A percentile compares a stretch with the other conserved stretches of the same genome.
Conservation (phyloP, 2,113 vertebrate species). For the Oxygymnocypris stewartii region DNA sequence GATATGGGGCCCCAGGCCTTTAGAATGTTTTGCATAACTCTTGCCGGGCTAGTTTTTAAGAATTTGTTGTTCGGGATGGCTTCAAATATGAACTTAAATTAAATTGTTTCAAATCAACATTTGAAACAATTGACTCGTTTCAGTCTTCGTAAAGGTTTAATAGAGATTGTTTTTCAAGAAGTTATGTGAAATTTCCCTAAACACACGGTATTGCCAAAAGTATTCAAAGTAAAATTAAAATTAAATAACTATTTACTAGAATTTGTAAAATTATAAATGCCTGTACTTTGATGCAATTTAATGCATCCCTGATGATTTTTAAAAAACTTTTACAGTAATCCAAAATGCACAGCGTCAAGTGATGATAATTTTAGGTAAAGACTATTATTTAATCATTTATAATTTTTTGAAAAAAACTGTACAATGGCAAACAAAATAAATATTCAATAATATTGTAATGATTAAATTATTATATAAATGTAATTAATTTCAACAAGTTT, state of each 20-base stretch:
- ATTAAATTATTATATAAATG: background rate
- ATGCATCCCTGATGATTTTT: background rate
- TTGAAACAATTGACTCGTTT: background rate
- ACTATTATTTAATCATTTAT: no score
- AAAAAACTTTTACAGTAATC: no score
- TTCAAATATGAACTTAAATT: background rate
- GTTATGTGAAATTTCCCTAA: background rate
- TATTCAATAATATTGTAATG: background rate
- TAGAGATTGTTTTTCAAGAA: background rate
- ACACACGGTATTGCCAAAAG: no score
- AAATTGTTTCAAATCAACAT: no score
- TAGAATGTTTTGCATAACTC: background rate
- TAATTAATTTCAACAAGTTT: background rate
- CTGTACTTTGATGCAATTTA: no score
- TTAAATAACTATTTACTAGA: no score
- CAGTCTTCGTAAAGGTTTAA: background rate
- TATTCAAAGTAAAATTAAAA: no score
- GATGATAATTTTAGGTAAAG: no score
- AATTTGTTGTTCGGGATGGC: background rate
- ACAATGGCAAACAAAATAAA: background rate
- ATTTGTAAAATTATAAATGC: no score
- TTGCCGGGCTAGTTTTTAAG: background rate
- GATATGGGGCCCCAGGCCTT: background rate
- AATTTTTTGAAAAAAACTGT: background rate
- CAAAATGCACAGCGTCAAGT: no score